Evolutionary conservation across 2,797 vertebrate species (phyloP), one percentile per base, ranked within the genome.

Genomic region (Chaunax sp.): DNA sequence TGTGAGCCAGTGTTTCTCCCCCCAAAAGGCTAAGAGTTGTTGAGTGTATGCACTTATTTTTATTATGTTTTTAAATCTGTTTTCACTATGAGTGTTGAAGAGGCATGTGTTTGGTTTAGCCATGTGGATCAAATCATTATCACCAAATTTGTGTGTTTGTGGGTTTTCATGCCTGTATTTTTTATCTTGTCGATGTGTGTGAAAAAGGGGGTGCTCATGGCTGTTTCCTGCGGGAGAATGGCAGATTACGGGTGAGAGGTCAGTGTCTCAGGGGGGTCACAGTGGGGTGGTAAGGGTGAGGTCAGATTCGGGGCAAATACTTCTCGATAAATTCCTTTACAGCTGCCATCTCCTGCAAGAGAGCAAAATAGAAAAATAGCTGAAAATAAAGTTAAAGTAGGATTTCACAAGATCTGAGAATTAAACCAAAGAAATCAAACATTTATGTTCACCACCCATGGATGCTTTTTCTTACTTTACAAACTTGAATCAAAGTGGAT

Each of bases 271-370:
- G 43, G 55, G 52, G 68, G 68, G 85, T 93, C 85, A 94, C 93
- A 91, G 91, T 92, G 87, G 92, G 90, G 68, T 4, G 38, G 68
- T 18, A 69, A 50, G 90, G 88, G 92, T 86, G 88, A 82, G 83
- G 92, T 96, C 94, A 99, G 93, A 98, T 95, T 67, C 93, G 95
- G 86, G 98, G 97, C 90, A 99, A 91, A 87, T 96, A 87, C 92
- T 97, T 97, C 94, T 97, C 95, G 28, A 99, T 96, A 93, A 98
- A 99, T 77, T 97, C 96, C 94, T 96, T 98, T 94, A 99, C 96
- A 5, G 92, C 93, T 59, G 90, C 89, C 96, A 99, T 97, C 94
- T 99, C 98, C 98, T 99, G 94, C 49, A 81, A 73, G 41, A 77
- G 6, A 82, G 22, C 57, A 67, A 79, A 73, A 54, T 0, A 41